phyloP scores from a whole-genome alignment of 1,140 invertebrate genomes.

The Pantala flavescens region DNA sequence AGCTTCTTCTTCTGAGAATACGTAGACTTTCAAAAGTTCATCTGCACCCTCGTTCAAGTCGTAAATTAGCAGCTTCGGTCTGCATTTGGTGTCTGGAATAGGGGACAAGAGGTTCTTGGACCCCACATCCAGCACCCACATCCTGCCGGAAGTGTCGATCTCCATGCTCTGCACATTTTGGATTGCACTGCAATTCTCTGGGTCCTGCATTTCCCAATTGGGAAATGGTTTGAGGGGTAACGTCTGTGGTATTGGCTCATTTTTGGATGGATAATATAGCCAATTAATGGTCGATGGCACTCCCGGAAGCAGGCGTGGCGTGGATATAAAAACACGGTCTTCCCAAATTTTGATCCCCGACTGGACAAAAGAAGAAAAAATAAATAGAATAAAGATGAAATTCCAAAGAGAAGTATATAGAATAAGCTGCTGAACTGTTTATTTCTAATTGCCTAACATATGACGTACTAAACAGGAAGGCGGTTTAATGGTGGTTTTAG shows the following conservation, averaged over 20 bases:
- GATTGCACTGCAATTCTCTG: not conserved
- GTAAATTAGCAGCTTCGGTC: not conserved
- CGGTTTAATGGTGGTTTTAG: too few species aligned
- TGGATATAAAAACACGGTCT: not conserved
- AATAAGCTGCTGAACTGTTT: too few species aligned
- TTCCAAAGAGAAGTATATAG: too few species aligned
- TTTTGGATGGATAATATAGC: not conserved
- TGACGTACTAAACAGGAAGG: too few species aligned
- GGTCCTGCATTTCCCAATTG: constrained; percentile 7
- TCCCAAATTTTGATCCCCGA: not conserved
- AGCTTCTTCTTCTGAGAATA: not conserved
- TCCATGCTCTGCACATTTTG: constrained; percentile 15
- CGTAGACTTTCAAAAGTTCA: not conserved
- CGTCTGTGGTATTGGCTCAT: too few species aligned
- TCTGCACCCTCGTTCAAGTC: not conserved
- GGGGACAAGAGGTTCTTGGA: not conserved
- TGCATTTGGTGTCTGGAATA: not conserved
- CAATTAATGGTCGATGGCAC: not conserved
- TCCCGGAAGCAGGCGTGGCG: not conserved
- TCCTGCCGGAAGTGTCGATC: constrained; percentile 12
- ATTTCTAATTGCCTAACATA: too few species aligned
- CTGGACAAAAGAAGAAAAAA: not conserved
- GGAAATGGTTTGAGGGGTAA: not conserved
- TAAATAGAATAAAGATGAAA: too few species aligned
- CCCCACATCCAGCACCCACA: constrained; percentile 15